Conservation (phyloP, 2,797 vertebrate genomes). For the Sylvilagus floridanus region DNA sequence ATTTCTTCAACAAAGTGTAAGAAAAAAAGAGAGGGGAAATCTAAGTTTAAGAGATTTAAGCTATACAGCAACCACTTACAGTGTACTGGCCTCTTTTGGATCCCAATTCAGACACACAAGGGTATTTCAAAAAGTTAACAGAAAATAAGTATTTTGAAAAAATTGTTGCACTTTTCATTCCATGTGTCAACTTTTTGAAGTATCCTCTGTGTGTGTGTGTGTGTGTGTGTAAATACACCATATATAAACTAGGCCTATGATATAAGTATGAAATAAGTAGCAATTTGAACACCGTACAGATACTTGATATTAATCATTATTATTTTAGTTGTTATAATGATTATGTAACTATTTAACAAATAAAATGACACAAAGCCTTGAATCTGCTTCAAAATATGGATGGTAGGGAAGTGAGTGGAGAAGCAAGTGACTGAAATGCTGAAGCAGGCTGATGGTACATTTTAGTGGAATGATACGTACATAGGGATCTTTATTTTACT, state of each 20-base stretch:
- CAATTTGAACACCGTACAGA: conserved; percentile 5
- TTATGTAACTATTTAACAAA: not conserved
- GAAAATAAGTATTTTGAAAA: too few relatives aligned
- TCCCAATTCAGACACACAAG: not conserved
- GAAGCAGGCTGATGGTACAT: not conserved
- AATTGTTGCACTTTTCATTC: too few relatives aligned
- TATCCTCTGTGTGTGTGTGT: too few relatives aligned
- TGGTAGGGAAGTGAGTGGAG: not conserved
- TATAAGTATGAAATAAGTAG: not conserved
- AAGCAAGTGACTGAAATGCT: not conserved
- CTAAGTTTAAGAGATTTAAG: conserved; percentile 22
- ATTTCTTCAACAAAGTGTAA: conserved; percentile 43
- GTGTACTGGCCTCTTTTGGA: not conserved
- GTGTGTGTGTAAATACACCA: not conserved
- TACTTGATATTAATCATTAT: not conserved
- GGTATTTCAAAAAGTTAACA: too few relatives aligned
- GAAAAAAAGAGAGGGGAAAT: not conserved
- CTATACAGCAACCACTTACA: not conserved
- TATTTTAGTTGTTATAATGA: conserved; percentile 22
- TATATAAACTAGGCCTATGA: not conserved
- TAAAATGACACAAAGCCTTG: not conserved
- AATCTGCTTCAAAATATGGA: not conserved
- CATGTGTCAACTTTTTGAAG: too few relatives aligned
- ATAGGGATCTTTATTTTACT: not conserved
- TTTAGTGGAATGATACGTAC: too few relatives aligned